Conservation (phyloP, 2,113 vertebrate genomes). For the Ameiurus melas region DNA sequence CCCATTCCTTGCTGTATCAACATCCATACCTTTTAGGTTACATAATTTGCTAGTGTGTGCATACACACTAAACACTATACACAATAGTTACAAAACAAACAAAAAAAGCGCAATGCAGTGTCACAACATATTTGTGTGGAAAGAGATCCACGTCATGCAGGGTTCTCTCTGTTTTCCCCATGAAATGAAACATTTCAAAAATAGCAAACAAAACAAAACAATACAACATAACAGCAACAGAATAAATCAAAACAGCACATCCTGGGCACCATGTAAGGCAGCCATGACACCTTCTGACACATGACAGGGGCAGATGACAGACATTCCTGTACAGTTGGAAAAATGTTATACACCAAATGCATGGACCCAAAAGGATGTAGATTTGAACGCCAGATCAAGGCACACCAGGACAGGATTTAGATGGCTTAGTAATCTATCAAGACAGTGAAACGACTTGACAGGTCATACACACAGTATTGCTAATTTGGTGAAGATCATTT, state of each 20-base stretch:
- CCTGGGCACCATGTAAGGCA: conserved; percentile 26
- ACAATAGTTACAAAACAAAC: neutral
- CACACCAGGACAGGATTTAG: conserved; percentile 3
- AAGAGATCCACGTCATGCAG: conserved; percentile 41
- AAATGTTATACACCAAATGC: conserved; percentile 35
- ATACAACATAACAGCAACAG: conserved; percentile 24
- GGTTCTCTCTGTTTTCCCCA: neutral
- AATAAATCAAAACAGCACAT: conserved; percentile 21
- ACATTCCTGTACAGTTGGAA: conserved; percentile 29
- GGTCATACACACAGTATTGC: conserved; percentile 22
- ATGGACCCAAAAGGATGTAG: conserved; percentile 6
- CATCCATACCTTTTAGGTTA: conserved; percentile 37
- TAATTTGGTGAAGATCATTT: neutral
- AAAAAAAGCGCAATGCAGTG: conserved; percentile 14
- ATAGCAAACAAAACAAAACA: neutral
- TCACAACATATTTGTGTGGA: neutral
- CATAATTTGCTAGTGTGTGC: conserved; percentile 21
- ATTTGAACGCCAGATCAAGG: neutral
- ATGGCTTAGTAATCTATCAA: conserved; percentile 10
- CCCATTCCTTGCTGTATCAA: conserved; percentile 65
- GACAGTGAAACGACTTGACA: conserved; percentile 48
- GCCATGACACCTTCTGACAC: conserved; percentile 38
- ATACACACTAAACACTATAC: neutral
- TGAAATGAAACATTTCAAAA: conserved; percentile 21
- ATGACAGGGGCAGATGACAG: conserved; percentile 40